Percentiles rank a stretch among this genome's conserved stretches.
phyloP scores from a whole-genome alignment of 2,113 vertebrate species.

The Rana temporaria region DNA sequence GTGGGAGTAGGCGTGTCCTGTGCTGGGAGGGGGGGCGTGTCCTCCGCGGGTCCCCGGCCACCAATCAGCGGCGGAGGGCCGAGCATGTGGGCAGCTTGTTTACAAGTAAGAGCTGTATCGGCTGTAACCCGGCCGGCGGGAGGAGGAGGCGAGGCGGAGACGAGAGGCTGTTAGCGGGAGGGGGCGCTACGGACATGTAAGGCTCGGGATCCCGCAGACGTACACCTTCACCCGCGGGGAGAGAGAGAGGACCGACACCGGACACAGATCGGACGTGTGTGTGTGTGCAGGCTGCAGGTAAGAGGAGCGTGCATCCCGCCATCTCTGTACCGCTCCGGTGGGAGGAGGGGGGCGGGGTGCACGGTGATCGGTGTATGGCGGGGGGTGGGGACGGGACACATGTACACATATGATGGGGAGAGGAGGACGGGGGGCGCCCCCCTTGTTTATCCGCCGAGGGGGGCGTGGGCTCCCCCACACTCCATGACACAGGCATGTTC shows the following conservation, averaged over 20 bases:
- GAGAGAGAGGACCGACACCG: background rate
- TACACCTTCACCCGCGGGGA: too few species aligned
- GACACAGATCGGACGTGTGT: background rate
- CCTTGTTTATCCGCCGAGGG: slow-evolving; percentile 6
- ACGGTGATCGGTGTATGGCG: background rate
- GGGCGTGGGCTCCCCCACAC: background rate
- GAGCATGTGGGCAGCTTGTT: slow-evolving; percentile 68
- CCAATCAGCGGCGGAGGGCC: slow-evolving; percentile 66
- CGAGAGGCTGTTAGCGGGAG: too few species aligned
- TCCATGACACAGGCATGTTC: background rate
- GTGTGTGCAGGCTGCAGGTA: background rate
- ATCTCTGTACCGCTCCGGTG: background rate
- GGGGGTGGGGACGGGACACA: background rate
- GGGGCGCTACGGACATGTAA: background rate
- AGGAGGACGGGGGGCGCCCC: background rate
- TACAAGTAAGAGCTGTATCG: slow-evolving; percentile 62
- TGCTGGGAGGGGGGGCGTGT: slow-evolving; percentile 61
- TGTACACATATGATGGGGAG: background rate
- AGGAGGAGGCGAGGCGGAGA: background rate
- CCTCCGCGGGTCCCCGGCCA: slow-evolving; percentile 47
- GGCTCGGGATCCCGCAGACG: background rate
- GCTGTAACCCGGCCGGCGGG: slow-evolving; percentile 66
- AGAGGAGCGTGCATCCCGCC: too few species aligned
- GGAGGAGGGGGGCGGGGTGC: background rate
- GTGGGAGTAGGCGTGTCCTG: too few species aligned